Conservation (phyloP, 1,140 invertebrate species). For the Leptestheria dahalacensis region DNA sequence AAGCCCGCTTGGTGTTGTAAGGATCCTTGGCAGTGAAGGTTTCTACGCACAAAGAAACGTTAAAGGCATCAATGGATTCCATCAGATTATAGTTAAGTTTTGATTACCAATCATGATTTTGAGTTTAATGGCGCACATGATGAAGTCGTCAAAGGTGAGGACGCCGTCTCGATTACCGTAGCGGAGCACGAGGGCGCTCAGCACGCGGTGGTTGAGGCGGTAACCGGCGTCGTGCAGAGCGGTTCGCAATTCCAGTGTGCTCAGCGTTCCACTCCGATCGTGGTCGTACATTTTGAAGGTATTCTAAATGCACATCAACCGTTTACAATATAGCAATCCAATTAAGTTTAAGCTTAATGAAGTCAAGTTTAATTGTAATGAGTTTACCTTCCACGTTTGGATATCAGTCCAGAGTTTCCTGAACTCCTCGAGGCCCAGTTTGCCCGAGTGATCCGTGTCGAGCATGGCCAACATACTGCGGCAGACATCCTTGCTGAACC, state of each 20-base stretch:
- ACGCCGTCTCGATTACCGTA: constrained; percentile 69
- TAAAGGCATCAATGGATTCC: too few relatives aligned
- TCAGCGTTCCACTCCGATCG: constrained; percentile 63
- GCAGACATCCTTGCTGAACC: constrained; percentile 82
- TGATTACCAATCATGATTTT: constrained; percentile 83
- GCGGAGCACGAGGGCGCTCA: constrained; percentile 74
- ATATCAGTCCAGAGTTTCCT: constrained; percentile 71
- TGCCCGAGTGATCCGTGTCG: constrained; percentile 80
- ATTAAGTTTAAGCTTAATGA: too few relatives aligned
- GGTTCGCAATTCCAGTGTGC: constrained; percentile 68
- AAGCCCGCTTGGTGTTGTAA: constrained; percentile 48
- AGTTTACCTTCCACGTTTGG: constrained; percentile 67
- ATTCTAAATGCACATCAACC: constrained; percentile 36
- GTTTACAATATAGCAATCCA: too few relatives aligned
- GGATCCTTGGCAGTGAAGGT: constrained; percentile 58
- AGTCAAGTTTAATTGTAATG: background rate
- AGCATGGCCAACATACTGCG: constrained; percentile 94
- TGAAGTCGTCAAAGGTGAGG: constrained; percentile 85
- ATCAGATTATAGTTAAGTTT: background rate
- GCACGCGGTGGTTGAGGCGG: constrained; percentile 70
- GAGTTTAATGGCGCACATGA: constrained; percentile 81
- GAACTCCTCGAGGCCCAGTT: constrained; percentile 88
- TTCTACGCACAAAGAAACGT: constrained; percentile 41
- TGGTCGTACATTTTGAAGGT: constrained; percentile 76
- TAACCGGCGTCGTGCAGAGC: constrained; percentile 79